A percentile compares a stretch with the other conserved stretches of the same genome.
Evolutionary conservation across 2,113 vertebrate species (phyloP).

Genomic region (Mustela nigripes): DNA sequence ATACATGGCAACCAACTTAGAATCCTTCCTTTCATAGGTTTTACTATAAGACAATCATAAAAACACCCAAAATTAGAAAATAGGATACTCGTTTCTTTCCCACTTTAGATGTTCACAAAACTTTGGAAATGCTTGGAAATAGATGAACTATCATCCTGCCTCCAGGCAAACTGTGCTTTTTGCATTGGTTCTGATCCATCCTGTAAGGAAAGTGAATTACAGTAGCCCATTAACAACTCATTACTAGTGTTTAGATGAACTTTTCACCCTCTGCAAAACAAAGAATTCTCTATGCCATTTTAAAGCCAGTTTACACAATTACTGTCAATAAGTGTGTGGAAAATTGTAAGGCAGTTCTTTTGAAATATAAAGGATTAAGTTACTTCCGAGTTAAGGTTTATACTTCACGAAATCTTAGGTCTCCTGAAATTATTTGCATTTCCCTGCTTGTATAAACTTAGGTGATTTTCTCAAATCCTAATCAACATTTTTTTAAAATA

Average conservation of each 20-base stretch:
- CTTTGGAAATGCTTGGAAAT: neutral
- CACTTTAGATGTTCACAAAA: neutral
- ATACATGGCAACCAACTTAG: neutral
- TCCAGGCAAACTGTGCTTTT: neutral
- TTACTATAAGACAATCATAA: neutral
- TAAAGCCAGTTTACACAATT: neutral
- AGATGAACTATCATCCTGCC: neutral
- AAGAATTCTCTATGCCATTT: neutral
- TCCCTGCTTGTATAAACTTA: neutral
- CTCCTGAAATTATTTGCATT: neutral
- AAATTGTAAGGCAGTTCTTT: neutral
- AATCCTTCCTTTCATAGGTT: neutral
- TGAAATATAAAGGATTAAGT: constrained; percentile 13
- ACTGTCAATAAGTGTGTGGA: neutral
- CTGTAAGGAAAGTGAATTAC: neutral
- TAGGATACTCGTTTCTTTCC: neutral
- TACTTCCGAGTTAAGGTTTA: neutral
- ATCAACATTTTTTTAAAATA: neutral
- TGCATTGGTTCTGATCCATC: neutral
- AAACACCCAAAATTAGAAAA: neutral
- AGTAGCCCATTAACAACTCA: neutral
- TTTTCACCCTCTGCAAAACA: neutral
- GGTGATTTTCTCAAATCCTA: neutral
- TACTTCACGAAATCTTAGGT: neutral
- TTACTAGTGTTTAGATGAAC: neutral